phyloP scores from a whole-genome alignment of 2,113 vertebrate genomes.

The Apodemus speciosus region DNA sequence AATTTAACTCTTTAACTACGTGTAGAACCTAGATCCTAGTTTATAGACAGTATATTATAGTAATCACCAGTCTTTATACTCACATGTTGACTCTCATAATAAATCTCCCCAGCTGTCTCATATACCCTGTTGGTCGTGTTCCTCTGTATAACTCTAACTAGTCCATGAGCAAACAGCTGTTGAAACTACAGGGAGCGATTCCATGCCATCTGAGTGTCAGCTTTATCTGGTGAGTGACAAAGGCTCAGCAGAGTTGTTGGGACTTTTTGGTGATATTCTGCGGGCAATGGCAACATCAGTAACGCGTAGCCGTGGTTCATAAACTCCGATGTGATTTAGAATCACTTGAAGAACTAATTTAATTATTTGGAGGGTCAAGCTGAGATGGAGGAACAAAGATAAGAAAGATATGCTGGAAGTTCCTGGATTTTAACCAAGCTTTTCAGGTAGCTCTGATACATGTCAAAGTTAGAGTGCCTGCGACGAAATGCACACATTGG shows the following conservation, averaged over 20 bases:
- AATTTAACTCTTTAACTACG: slow-evolving; percentile 10
- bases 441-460: background rate
- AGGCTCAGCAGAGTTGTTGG: background rate
- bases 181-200: background rate
- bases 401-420: background rate
- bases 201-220: background rate
- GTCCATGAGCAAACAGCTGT: background rate
- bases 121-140: background rate
- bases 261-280: background rate
- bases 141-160: background rate
- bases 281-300: background rate
- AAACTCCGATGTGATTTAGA: background rate
- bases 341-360: background rate
- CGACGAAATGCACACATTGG: background rate
- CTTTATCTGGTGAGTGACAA: background rate
- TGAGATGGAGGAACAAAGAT: background rate
- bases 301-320: background rate
- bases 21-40: background rate
- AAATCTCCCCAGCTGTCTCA: background rate
- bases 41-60: background rate
- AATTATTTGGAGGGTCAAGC: background rate
- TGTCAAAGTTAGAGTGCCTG: background rate
- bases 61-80: background rate
- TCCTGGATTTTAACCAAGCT: background rate
- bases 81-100: background rate